Conservation (phyloP, 2,113 vertebrate genomes). For the Hyaena hyaena region DNA sequence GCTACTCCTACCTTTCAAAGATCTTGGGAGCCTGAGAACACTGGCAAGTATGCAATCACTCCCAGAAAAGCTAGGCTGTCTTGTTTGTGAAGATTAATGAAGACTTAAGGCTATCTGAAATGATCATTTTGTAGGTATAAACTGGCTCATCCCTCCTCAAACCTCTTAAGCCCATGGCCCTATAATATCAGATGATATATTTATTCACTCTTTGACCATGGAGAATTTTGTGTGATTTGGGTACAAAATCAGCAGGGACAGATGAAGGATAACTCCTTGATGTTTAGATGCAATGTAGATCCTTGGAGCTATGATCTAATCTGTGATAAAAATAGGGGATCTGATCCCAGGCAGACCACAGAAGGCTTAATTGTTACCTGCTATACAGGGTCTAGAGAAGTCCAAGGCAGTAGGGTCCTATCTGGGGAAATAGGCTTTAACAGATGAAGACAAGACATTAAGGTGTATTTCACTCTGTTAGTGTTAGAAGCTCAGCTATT, state of each 20-base stretch:
- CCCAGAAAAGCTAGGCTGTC: conserved; percentile 37
- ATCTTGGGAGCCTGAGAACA: conserved; percentile 42
- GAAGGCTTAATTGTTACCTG: background rate
- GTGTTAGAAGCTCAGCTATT: background rate
- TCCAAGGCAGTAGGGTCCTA: background rate
- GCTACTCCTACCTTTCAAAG: conserved; percentile 39
- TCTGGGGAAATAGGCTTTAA: background rate
- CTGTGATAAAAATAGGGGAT: background rate
- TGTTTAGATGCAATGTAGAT: no score
- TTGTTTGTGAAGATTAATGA: conserved; percentile 41
- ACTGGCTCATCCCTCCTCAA: background rate
- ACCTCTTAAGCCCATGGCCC: background rate
- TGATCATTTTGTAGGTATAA: background rate
- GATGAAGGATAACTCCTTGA: background rate
- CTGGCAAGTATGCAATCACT: background rate
- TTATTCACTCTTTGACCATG: background rate
- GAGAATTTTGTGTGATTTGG: background rate
- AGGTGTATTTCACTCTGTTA: background rate
- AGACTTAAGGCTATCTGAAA: background rate
- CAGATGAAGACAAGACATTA: background rate
- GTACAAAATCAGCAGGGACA: background rate
- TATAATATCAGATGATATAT: background rate
- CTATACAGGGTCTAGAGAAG: background rate
- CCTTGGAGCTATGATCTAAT: background rate
- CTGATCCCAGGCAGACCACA: background rate